Conservation (phyloP, 1,140 invertebrate species). For the Papilio helenus region DNA sequence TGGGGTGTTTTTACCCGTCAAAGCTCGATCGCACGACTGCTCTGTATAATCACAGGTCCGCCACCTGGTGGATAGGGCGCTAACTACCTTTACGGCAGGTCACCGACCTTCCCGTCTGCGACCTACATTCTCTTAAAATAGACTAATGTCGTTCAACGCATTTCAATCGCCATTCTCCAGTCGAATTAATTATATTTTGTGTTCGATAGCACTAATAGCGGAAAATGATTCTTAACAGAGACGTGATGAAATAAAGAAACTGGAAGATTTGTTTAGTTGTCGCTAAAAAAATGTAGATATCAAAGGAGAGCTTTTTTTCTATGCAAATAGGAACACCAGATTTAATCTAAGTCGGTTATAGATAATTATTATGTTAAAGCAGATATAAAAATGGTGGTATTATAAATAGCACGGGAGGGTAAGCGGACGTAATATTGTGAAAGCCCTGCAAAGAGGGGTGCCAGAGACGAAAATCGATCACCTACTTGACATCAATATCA, state of each 20-base stretch:
- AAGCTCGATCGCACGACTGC: slow-evolving; percentile 25
- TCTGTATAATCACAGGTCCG: slow-evolving; percentile 47
- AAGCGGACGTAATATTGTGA: slow-evolving; percentile 11
- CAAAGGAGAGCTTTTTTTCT: too few relatives aligned
- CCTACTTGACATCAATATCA: slow-evolving; percentile 3
- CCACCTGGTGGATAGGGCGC: slow-evolving; percentile 50
- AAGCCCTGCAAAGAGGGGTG: background rate
- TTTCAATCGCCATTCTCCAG: slow-evolving; percentile 18
- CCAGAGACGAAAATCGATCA: slow-evolving; percentile 15
- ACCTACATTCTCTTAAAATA: slow-evolving; percentile 65
- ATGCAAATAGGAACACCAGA: too few relatives aligned
- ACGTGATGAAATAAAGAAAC: too few relatives aligned
- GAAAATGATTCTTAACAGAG: background rate
- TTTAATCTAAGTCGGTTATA: too few relatives aligned
- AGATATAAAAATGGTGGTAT: background rate
- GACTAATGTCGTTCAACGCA: slow-evolving; percentile 43
- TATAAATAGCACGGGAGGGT: background rate
- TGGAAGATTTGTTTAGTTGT: too few relatives aligned
- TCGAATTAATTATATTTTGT: slow-evolving; percentile 22
- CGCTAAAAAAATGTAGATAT: too few relatives aligned
- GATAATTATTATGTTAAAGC: background rate
- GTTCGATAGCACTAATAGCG: background rate
- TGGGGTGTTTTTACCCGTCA: background rate
- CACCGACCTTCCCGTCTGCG: slow-evolving; percentile 53
- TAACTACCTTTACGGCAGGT: slow-evolving; percentile 58